These are phyloP conservation scores for Nemopilema nomurai DNA, from an alignment of 30 jellyfish, hydroid and myxozoan species.

Conservation along the genomic window DNA sequence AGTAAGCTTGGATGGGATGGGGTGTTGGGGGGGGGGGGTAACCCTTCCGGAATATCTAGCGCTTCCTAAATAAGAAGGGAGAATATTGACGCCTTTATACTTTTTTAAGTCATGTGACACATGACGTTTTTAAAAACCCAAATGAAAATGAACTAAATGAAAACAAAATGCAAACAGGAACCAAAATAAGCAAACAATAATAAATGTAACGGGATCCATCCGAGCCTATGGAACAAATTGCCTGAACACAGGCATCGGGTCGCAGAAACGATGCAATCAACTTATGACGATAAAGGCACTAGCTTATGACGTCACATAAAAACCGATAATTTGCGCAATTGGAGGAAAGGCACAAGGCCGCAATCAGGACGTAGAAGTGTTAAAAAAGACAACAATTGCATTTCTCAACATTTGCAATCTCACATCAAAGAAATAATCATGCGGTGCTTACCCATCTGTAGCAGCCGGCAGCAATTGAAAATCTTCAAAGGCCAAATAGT, in stretches of 20 bases:
- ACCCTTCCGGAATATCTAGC: too few relatives aligned
- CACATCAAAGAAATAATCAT: not conserved
- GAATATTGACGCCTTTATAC: not conserved
- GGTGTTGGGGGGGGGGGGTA: too few relatives aligned
- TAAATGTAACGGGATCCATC: too few relatives aligned
- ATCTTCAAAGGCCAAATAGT: constrained; percentile 24
- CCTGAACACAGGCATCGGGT: too few relatives aligned
- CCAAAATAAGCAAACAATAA: too few relatives aligned
- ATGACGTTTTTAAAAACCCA: too few relatives aligned
- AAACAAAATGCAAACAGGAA: not conserved
- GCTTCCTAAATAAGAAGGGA: not conserved
- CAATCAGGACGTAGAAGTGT: not conserved
- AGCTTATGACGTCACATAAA: not conserved
- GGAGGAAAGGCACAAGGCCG: not conserved
- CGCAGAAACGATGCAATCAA: too few relatives aligned
- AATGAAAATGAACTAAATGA: not conserved
- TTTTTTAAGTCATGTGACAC: not conserved
- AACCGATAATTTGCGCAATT: not conserved
- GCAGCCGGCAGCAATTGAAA: constrained; percentile 15
- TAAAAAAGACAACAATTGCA: not conserved
- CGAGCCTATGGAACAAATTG: too few relatives aligned
- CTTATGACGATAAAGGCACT: too few relatives aligned
- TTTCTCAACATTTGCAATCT: not conserved
- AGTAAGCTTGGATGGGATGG: too few relatives aligned
- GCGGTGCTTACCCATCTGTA: constrained; percentile 32